phyloP scores from a whole-genome alignment of 1,140 invertebrate species.

The Philotrypesis tridentata region DNA sequence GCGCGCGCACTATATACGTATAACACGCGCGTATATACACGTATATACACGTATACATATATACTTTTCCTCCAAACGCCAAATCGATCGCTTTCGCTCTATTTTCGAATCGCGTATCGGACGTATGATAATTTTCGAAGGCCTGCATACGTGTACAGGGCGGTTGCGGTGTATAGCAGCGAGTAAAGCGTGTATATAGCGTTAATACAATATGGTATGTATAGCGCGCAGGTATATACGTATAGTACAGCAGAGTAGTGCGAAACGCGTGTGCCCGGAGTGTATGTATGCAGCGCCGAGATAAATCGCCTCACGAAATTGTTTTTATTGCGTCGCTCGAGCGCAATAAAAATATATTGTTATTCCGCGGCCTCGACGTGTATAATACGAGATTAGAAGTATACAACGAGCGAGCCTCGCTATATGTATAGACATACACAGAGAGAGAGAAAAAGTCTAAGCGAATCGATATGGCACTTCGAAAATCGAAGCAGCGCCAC shows the following conservation, averaged over 20 bases:
- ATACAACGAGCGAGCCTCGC: neutral
- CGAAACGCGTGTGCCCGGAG: too few relatives aligned
- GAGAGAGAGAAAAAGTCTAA: neutral
- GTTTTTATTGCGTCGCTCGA: conserved; percentile 24
- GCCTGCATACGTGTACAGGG: neutral
- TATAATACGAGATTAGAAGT: conserved; percentile 21
- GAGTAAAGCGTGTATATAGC: conserved; percentile 1
- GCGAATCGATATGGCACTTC: neutral
- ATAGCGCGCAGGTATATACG: neutral
- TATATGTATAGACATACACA: neutral
- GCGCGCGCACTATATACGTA: too few relatives aligned
- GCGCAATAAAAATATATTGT: conserved; percentile 31
- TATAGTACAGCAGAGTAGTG: neutral
- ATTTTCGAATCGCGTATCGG: neutral
- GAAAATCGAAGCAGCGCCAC: neutral
- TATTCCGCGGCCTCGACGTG: conserved; percentile 14
- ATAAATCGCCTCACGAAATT: conserved; percentile 32
- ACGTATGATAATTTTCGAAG: conserved; percentile 15
- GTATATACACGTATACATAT: neutral
- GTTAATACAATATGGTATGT: neutral
- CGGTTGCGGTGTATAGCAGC: neutral
- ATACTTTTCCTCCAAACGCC: neutral
- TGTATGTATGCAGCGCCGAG: neutral
- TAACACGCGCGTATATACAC: neutral
- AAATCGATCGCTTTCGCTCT: neutral